A percentile compares a stretch with the other conserved stretches of the same genome.
Evolutionary conservation across 2,113 vertebrate genomes (phyloP).

Genomic region (Anoplopoma fimbria): DNA sequence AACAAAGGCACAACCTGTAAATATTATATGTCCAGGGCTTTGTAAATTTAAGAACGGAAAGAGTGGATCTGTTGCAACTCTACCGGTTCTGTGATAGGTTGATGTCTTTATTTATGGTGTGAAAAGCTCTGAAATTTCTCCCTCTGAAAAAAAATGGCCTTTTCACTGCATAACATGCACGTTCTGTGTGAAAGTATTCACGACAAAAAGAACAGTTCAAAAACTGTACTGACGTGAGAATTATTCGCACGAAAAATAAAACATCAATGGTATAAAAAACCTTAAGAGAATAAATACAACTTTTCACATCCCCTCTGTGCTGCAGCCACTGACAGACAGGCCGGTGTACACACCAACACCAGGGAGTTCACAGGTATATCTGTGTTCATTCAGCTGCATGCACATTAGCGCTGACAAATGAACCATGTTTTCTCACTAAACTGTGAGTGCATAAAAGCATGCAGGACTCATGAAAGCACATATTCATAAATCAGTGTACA

Average conservation of each 20-base stretch:
- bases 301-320: neutral
- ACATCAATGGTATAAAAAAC: neutral
- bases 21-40: too few relatives aligned
- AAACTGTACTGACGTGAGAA: neutral
- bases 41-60: too few relatives aligned
- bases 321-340: slow-evolving; percentile 15
- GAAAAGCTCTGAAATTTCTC: too few relatives aligned
- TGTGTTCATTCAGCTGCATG: slow-evolving; percentile 45
- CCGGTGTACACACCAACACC: neutral
- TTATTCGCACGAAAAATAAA: neutral
- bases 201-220: neutral
- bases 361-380: slow-evolving; percentile 23
- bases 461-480: slow-evolving; percentile 44
- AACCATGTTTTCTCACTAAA: slow-evolving; percentile 48
- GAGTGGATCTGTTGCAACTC: too few relatives aligned
- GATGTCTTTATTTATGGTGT: too few relatives aligned
- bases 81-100: too few relatives aligned
- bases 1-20: too few relatives aligned
- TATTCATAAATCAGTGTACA: slow-evolving; percentile 67
- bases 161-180: too few relatives aligned
- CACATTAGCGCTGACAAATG: slow-evolving; percentile 57
- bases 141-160: too few relatives aligned
- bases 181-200: neutral
- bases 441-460: slow-evolving; percentile 52
- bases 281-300: neutral